Percentiles rank a stretch among this genome's conserved stretches.
phyloP scores from a whole-genome alignment of 2,113 vertebrate genomes.

The Morone chrysops region DNA sequence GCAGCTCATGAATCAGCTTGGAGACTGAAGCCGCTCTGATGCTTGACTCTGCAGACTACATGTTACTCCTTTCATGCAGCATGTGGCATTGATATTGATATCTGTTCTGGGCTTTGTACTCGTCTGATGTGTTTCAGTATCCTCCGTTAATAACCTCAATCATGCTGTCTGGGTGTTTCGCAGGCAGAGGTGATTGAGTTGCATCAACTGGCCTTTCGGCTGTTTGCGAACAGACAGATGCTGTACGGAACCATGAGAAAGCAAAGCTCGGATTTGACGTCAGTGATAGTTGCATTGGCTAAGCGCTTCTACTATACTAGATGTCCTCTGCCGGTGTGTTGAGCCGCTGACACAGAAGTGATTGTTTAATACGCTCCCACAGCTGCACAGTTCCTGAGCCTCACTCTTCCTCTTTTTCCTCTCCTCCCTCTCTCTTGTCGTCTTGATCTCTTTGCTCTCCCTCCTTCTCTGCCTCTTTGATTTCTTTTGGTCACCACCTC shows the following conservation, averaged over 20 bases:
- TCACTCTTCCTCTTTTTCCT: conserved; percentile 36
- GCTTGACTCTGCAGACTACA: conserved; percentile 43
- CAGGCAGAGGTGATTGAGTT: background rate
- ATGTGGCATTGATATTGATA: conserved; percentile 26
- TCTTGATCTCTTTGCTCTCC: conserved; percentile 19
- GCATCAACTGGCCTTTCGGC: background rate
- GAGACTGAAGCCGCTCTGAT: conserved; percentile 37
- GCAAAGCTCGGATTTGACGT: conserved; percentile 36
- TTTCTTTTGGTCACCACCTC: conserved; percentile 47
- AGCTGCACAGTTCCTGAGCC: conserved; percentile 68
- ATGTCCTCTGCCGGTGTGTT: conserved; percentile 63
- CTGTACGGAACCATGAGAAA: background rate
- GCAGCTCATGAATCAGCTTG: conserved; percentile 64
- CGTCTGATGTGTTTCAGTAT: conserved; percentile 9
- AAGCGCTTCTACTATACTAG: conserved; percentile 41
- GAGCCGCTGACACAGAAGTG: conserved; percentile 74
- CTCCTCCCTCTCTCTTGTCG: conserved; percentile 22
- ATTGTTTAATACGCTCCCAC: conserved; percentile 74
- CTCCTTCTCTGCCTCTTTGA: conserved; percentile 24
- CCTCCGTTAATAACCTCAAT: conserved; percentile 21
- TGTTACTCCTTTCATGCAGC: conserved; percentile 25
- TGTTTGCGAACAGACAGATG: conserved; percentile 18
- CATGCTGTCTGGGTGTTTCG: background rate
- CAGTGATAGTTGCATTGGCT: conserved; percentile 22
- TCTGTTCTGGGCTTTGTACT: conserved; percentile 37